A percentile compares a stretch with the other conserved stretches of the same genome.
Conservation (phyloP, 2,797 vertebrate species). For the Lacerta bilineata region DNA sequence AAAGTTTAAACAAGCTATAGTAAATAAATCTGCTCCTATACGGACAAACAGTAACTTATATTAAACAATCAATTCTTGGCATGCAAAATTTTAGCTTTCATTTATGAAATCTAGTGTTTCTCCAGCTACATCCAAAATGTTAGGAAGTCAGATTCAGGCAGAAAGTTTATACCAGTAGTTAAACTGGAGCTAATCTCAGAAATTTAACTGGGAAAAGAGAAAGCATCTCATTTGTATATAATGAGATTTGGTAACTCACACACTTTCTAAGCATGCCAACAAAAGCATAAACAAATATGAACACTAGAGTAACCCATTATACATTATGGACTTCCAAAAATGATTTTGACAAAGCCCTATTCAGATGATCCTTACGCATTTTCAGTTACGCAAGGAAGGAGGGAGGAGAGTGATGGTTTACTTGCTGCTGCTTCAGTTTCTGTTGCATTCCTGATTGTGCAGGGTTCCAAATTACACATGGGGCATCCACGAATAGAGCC, state of each 20-base stretch:
- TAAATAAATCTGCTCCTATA: slow-evolving; percentile 56
- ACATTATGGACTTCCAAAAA: not conserved
- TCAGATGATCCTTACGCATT: too few species aligned
- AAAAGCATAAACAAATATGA: not conserved
- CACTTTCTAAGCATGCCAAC: not conserved
- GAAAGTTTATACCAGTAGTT: slow-evolving; percentile 12
- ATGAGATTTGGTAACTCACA: not conserved
- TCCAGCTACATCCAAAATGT: slow-evolving; percentile 32
- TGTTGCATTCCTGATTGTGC: too few species aligned
- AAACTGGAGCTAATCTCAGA: slow-evolving; percentile 43
- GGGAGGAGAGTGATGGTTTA: too few species aligned
- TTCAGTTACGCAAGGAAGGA: too few species aligned
- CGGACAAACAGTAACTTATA: slow-evolving; percentile 57
- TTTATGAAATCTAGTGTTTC: slow-evolving; percentile 39
- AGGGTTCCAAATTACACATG: too few species aligned
- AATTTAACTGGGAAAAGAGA: not conserved
- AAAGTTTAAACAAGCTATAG: slow-evolving; percentile 62
- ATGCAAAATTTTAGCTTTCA: slow-evolving; percentile 17
- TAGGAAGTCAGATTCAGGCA: slow-evolving; percentile 27
- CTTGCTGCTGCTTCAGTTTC: too few species aligned
- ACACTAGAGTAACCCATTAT: not conserved
- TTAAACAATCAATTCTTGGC: slow-evolving; percentile 38
- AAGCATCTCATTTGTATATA: not conserved
- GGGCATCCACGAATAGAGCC: too few species aligned
- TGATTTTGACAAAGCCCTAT: not conserved